These are phyloP conservation scores for Montipora sp. DNA, from an alignment of 64 coral and sea anemone species.

Conservation along the genomic window DNA sequence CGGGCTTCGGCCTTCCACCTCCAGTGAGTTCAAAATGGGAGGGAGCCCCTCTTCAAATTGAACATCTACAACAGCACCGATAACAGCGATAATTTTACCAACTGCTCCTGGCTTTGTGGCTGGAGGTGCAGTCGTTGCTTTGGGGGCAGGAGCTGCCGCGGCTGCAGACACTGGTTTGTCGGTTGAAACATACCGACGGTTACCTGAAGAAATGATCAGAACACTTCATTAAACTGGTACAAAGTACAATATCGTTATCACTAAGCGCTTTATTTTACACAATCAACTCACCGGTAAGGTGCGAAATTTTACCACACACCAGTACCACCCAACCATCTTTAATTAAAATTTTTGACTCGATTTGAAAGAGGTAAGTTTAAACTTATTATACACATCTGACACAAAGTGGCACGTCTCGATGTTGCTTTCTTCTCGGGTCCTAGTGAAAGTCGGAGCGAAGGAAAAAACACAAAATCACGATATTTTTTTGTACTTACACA, in stretches of 20 bases:
- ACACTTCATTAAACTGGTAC: neutral
- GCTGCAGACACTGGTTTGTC: constrained; percentile 93
- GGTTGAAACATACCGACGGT: constrained; percentile 93
- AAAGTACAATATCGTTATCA: constrained; percentile 7
- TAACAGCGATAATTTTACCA: constrained; percentile 94
- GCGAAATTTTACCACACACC: neutral
- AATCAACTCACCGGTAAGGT: neutral
- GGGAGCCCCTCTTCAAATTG: constrained; percentile 97
- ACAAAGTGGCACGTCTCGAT: neutral
- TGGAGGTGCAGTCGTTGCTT: constrained; percentile 37
- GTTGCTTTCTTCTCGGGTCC: neutral
- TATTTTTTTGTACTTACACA: constrained; percentile 78
- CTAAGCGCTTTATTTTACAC: too few relatives aligned
- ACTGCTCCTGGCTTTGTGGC: constrained; percentile 78
- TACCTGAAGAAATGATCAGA: constrained; percentile 55
- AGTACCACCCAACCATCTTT: neutral
- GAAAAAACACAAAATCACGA: neutral
- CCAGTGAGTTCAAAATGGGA: constrained; percentile 94
- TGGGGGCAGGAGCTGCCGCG: constrained; percentile 65
- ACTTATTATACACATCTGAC: neutral
- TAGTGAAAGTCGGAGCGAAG: neutral
- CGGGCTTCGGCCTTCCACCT: constrained; percentile 87
- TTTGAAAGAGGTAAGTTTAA: neutral
- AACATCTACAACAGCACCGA: constrained; percentile 99
- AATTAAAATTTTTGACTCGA: neutral